Percentiles rank a stretch among this genome's conserved stretches.
phyloP scores from a whole-genome alignment of 1,140 invertebrate species.

The Popillia japonica region DNA sequence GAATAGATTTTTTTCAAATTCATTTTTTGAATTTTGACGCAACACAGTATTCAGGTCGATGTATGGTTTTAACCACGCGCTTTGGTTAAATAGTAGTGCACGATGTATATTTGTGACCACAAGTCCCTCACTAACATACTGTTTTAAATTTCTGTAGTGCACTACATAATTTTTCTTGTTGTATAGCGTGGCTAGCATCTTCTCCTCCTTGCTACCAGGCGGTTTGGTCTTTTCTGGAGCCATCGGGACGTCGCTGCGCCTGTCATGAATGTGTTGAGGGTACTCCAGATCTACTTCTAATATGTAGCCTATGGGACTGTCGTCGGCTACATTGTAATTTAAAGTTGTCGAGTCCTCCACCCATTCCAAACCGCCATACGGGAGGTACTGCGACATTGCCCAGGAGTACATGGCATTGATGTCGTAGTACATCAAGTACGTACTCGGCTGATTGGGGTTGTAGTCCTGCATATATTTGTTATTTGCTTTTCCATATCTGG shows the following conservation, averaged over 20 bases:
- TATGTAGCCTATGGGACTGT: no score
- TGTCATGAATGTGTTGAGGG: neutral
- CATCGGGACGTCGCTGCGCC: neutral
- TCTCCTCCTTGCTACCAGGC: constrained; percentile 30
- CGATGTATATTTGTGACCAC: neutral
- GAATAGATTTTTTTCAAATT: constrained; percentile 22
- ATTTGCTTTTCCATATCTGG: constrained; percentile 51
- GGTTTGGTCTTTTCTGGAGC: neutral
- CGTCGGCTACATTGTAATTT: no score
- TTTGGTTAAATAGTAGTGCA: neutral
- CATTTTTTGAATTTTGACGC: neutral
- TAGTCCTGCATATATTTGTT: constrained; percentile 60
- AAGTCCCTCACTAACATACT: neutral
- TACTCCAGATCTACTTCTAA: no score
- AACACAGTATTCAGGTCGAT: neutral
- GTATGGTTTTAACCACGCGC: neutral
- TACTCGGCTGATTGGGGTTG: constrained; percentile 56
- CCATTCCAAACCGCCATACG: constrained; percentile 62
- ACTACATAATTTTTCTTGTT: constrained; percentile 56
- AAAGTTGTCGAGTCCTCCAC: neutral
- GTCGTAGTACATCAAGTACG: constrained; percentile 62
- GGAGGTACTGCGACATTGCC: constrained; percentile 62
- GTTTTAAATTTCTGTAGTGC: constrained; percentile 52
- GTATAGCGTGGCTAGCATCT: neutral
- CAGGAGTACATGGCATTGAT: constrained; percentile 66